Conservation (phyloP, 2,113 vertebrate species). For the Tympanuchus pallidicinctus region DNA sequence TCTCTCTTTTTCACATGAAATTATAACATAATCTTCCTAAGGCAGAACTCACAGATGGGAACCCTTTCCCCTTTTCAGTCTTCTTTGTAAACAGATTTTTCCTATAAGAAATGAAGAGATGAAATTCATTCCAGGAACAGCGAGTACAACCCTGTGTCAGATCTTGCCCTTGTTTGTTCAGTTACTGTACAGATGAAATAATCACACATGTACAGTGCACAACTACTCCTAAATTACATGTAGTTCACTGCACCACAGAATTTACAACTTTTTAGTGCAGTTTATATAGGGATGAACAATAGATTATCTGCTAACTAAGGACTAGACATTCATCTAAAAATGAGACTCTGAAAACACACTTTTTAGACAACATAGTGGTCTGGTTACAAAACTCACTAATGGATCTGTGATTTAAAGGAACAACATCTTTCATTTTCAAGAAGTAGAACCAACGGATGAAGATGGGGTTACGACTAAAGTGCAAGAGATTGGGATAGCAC, state of each 20-base stretch:
- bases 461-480: not conserved
- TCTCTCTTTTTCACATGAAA: not conserved
- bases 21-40: constrained; percentile 1
- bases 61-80: not conserved
- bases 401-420: not conserved
- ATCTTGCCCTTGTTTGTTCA: constrained; percentile 36
- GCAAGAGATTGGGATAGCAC: rapidly evolving
- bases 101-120: not conserved
- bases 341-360: not conserved
- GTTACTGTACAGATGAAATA: constrained; percentile 23
- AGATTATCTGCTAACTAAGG: not conserved
- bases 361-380: not conserved
- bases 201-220: not conserved
- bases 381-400: not conserved
- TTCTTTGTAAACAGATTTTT: constrained; percentile 63
- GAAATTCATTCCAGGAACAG: constrained; percentile 40
- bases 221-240: not conserved
- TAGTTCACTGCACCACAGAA: not conserved
- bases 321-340: not conserved
- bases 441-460: not conserved
- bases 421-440: not conserved
- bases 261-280: not conserved
- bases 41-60: constrained; percentile 21
- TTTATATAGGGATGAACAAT: not conserved
- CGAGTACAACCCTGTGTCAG: not conserved